Conservation (phyloP, 2,797 vertebrate genomes). For the Enteromius unitaeniatus region DNA sequence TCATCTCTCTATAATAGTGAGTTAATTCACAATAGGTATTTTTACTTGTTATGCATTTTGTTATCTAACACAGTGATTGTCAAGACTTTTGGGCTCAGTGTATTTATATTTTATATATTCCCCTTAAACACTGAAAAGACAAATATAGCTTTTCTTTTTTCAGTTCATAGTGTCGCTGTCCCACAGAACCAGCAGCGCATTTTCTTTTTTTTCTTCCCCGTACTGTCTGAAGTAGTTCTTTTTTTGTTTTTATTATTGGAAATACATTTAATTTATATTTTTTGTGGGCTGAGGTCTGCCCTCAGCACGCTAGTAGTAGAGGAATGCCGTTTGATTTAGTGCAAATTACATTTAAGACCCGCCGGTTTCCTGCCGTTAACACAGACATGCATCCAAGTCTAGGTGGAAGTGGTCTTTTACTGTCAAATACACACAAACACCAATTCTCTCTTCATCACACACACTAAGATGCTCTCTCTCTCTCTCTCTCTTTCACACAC, state of each 20-base stretch:
- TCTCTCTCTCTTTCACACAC: neutral
- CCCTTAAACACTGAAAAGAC: neutral
- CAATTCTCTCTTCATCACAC: neutral
- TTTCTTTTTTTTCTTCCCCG: neutral
- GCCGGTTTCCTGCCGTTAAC: constrained; percentile 65
- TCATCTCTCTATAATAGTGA: no score
- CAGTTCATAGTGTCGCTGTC: neutral
- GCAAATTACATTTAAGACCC: constrained; percentile 61
- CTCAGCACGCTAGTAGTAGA: constrained; percentile 53
- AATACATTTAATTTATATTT: neutral
- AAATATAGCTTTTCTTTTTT: neutral
- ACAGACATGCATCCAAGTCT: constrained; percentile 50
- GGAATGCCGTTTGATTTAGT: constrained; percentile 52
- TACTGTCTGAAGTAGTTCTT: constrained; percentile 4
- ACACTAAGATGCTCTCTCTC: neutral
- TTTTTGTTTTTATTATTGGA: constrained; percentile 8
- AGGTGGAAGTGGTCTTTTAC: constrained; percentile 69
- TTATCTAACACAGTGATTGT: neutral
- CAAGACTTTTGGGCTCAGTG: neutral
- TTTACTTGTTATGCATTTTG: neutral
- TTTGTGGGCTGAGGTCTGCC: constrained; percentile 24
- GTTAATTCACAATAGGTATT: neutral
- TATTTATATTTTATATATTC: neutral
- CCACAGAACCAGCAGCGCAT: neutral
- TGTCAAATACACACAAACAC: constrained; percentile 59